Percentiles rank a stretch among this genome's conserved stretches.
Conservation (phyloP, 2,113 vertebrate species). For the Lichenostomus cassidix region DNA sequence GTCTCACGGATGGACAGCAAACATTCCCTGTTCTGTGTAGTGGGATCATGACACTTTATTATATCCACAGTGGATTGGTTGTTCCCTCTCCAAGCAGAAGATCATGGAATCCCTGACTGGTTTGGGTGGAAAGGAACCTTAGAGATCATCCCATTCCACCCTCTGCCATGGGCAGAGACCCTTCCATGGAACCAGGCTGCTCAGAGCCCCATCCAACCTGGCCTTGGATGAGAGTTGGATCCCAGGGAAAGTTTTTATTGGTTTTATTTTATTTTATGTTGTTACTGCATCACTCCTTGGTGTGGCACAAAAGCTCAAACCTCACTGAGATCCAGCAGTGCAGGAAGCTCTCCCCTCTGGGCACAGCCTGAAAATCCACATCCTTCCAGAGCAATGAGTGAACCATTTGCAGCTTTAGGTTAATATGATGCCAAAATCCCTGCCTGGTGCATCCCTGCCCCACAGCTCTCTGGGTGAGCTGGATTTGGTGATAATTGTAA, state of each 20-base stretch:
- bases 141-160: neutral
- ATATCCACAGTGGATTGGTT: no score
- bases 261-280: neutral
- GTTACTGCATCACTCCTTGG: neutral
- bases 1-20: no score
- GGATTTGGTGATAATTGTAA: neutral
- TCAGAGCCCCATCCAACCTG: neutral
- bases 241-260: neutral
- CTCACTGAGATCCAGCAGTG: neutral
- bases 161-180: neutral
- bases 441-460: neutral
- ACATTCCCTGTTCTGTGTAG: no score
- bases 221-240: neutral
- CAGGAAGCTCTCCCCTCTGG: neutral
- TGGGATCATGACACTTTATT: no score
- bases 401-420: neutral
- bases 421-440: neutral
- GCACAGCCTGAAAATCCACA: neutral
- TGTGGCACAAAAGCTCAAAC: neutral
- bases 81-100: no score
- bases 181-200: neutral
- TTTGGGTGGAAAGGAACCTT: neutral
- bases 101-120: no score
- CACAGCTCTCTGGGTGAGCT: neutral
- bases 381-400: neutral